Percentiles rank a stretch among this genome's conserved stretches.
Evolutionary conservation across 2,113 vertebrate species (phyloP).

Genomic region (Poicephalus gulielmi): DNA sequence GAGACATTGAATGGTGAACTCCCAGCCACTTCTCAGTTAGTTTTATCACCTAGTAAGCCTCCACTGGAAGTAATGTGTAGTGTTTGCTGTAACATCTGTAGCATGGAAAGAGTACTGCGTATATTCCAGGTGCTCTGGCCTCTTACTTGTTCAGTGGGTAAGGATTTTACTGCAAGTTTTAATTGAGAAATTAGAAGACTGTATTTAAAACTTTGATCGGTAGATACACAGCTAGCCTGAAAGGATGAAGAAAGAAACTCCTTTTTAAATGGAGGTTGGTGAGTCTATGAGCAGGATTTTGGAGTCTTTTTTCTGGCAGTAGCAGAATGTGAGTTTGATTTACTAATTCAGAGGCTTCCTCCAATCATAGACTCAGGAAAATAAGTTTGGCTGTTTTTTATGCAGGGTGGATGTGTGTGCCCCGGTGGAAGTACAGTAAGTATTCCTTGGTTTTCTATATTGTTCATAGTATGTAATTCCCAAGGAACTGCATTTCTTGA

Average conservation of each 20-base stretch:
- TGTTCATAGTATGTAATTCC: neutral
- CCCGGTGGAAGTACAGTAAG: slow-evolving; percentile 52
- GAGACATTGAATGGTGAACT: neutral
- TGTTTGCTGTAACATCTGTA: neutral
- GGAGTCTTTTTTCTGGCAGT: neutral
- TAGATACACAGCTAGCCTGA: neutral
- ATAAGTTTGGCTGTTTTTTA: slow-evolving; percentile 44
- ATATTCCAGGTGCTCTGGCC: neutral
- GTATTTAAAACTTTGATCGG: neutral
- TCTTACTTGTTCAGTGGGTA: neutral
- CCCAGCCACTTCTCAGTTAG: neutral
- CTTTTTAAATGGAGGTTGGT: neutral
- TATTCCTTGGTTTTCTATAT: neutral
- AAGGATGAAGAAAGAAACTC: neutral
- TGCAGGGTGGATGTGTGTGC: slow-evolving; percentile 61
- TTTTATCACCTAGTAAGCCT: neutral
- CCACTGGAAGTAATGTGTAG: neutral
- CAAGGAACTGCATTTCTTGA: neutral
- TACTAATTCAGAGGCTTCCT: neutral
- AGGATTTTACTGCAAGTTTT: neutral
- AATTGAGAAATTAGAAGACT: neutral
- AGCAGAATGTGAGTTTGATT: neutral
- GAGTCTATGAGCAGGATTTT: neutral
- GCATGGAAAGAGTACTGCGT: neutral
- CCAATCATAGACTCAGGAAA: neutral